These are phyloP conservation scores for Isoperla grammatica DNA, from an alignment of 2,888 invertebrate genomes.

Conservation along the genomic window DNA sequence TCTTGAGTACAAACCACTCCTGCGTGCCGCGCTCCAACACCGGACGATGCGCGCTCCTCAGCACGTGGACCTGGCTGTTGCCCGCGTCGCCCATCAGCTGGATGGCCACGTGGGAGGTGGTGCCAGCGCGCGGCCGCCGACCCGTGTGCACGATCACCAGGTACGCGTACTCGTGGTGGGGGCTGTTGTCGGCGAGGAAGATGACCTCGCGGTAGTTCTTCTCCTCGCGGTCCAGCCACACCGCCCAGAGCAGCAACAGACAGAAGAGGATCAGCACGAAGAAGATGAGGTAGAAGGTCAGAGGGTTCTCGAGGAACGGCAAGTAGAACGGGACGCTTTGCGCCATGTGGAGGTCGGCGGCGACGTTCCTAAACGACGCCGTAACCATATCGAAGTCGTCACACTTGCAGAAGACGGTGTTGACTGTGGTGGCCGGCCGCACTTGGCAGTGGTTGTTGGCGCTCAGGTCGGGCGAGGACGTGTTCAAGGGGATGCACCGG, in stretches of 20 bases:
- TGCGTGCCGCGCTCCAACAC: background rate
- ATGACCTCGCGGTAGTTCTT: background rate
- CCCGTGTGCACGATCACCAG: constrained; percentile 8
- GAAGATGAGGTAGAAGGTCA: background rate
- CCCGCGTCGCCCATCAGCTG: background rate
- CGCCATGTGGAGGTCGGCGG: background rate
- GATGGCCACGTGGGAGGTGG: constrained; percentile 8
- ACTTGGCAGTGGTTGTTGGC: background rate
- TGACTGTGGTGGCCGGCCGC: background rate
- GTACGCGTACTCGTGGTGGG: background rate
- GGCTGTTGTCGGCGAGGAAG: background rate
- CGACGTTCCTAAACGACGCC: background rate
- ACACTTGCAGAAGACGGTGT: background rate
- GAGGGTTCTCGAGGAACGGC: background rate
- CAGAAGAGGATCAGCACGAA: background rate
- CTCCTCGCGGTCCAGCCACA: background rate
- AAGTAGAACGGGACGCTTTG: background rate
- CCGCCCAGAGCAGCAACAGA: background rate
- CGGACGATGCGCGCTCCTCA: background rate
- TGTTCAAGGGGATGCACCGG: background rate
- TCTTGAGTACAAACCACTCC: constrained; percentile 16
- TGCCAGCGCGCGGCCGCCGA: constrained; percentile 1
- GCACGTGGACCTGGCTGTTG: background rate
- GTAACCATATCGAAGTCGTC: background rate
- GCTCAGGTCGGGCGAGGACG: too few relatives aligned